Base-by-base conservation (phyloP, 2,797 vertebrate species). In the Pampus argenteus region DNA sequence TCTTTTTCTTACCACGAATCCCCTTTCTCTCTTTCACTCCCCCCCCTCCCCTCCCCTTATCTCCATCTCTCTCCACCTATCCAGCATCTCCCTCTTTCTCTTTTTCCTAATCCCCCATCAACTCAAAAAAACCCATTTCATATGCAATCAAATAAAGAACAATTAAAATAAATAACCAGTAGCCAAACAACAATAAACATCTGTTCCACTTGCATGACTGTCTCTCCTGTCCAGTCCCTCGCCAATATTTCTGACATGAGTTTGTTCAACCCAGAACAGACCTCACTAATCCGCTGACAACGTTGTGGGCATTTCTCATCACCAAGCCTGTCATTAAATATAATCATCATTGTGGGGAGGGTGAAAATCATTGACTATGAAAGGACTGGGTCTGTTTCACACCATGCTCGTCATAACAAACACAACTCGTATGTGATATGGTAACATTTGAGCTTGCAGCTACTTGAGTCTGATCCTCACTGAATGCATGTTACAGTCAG, bases 281-380 rank as follows among this genome's bases (percentile, higher is more conserved):
- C 28, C 72, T 64, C 70, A 52, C 34, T 78, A 67, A 68, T 59
- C 31, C 65, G 55, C 70, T 67, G 71, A 75, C 59, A 76, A 31
- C 71, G 75, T 66, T 61, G 28, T 58, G 58, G 74, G 60, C 42
- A 67, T 68, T 75, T 67, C 63, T 82, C 71, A 72, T 56, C 79
- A 51, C 64, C 13, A 1, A 70, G 49, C 48, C 80, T 71, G 58
- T 72, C 77, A 42, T 83, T 73, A 73, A 69, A 56, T 52, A 18
- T 60, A 70, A 84, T 78, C 66, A 57, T 77, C 66, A 20, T 60
- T 18, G 61, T 72, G 40, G 78, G 73, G 60, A 23, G 67, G 42
- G 50, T 38, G 61, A 7, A 70, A 64, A 55, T 40, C 64, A 79
- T 84, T 68, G 80, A 86, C 76, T 75, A 62, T 64, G 78, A 11